A percentile compares a stretch with the other conserved stretches of the same genome.
phyloP scores from a whole-genome alignment of 1,140 invertebrate species.

The Pseudomyrmex flavicornis region DNA sequence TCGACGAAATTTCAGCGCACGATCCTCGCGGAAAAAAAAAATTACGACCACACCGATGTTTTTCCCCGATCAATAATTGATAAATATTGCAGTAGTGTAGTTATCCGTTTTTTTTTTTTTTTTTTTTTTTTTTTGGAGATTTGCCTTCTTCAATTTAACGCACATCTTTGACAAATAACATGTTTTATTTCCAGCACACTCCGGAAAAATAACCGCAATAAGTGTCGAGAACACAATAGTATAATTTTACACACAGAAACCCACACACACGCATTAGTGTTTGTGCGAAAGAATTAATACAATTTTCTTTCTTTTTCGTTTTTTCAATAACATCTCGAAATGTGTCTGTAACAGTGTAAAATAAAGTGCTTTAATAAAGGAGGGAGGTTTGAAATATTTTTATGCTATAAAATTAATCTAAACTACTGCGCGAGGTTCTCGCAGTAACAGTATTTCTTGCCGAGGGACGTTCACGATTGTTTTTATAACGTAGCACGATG shows the following conservation, averaged over 20 bases:
- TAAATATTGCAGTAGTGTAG: background rate
- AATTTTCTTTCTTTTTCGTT: too few relatives aligned
- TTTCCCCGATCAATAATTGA: background rate
- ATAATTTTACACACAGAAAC: too few relatives aligned
- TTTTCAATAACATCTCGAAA: background rate
- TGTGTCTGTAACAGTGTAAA: background rate
- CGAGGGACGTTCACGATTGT: conserved; percentile 43
- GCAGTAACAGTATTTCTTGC: conserved; percentile 39
- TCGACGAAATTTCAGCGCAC: conserved; percentile 2
- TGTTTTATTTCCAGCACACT: background rate
- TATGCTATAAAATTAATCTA: conserved; percentile 11
- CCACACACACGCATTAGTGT: too few relatives aligned
- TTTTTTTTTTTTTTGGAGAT: background rate
- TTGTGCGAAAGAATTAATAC: too few relatives aligned
- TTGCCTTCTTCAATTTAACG: background rate
- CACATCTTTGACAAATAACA: background rate
- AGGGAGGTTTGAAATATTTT: conserved; percentile 16
- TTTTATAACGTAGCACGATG: conserved; percentile 28
- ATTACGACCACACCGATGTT: background rate
- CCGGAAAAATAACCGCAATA: too few relatives aligned
- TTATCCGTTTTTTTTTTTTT: background rate
- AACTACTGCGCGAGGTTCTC: background rate
- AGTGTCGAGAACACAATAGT: too few relatives aligned
- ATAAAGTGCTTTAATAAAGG: conserved; percentile 1
- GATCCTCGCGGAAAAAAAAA: background rate